Conservation (phyloP, 2,888 invertebrate genomes). For the Polylopha cassiicola region DNA sequence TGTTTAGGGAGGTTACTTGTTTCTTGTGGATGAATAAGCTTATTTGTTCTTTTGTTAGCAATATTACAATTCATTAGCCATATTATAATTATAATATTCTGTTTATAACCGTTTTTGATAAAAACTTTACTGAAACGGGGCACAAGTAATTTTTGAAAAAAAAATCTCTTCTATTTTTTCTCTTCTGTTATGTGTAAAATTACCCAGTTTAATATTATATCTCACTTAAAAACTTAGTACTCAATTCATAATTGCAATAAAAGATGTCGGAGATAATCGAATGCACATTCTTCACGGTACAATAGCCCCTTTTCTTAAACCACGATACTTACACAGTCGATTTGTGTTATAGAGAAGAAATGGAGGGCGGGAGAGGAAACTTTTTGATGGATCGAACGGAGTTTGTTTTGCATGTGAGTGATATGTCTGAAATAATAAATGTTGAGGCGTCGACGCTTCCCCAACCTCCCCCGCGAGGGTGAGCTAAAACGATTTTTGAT, state of each 20-base stretch:
- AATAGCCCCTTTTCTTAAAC: constrained; percentile 45
- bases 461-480: constrained; percentile 60
- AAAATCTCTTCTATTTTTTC: no score
- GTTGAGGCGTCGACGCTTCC: constrained; percentile 75
- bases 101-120: no score
- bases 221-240: no score
- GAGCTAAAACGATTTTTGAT: constrained; percentile 77
- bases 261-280: constrained; percentile 11
- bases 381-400: constrained; percentile 77
- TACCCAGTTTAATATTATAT: no score
- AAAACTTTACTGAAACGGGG: no score
- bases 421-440: constrained; percentile 78
- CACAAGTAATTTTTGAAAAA: no score
- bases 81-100: not conserved
- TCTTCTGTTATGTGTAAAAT: no score
- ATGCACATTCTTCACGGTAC: constrained; percentile 27
- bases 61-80: constrained; percentile 13
- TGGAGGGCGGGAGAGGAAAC: constrained; percentile 52
- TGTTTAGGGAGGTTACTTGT: constrained; percentile 73
- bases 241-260: not conserved
- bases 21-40: constrained; percentile 73
- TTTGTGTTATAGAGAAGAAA: constrained; percentile 55
- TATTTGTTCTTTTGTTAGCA: constrained; percentile 55
- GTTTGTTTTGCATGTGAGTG: constrained; percentile 78
- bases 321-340: constrained; percentile 73